Percentiles rank a stretch among this genome's conserved stretches.
Evolutionary conservation across 2,888 invertebrate genomes (phyloP).

Genomic region (Drosophila kuntzei): DNA sequence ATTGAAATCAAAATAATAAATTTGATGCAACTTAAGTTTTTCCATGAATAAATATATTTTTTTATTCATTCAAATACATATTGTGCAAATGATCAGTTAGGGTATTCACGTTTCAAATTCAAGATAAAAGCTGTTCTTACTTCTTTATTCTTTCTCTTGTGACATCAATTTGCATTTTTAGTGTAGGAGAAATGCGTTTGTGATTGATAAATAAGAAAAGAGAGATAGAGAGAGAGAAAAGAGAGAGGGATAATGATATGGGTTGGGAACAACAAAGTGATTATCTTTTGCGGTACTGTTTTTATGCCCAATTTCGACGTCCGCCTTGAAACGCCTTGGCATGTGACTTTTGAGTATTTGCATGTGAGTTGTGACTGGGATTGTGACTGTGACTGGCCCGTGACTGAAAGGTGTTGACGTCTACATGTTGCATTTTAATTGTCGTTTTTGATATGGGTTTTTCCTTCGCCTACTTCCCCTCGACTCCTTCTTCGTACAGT

Average conservation of each 20-base stretch:
- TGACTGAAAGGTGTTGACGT: constrained; percentile 75
- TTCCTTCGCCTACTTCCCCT: constrained; percentile 19
- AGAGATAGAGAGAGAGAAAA: constrained; percentile 8
- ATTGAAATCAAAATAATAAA: no score
- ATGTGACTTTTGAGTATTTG: constrained; percentile 49
- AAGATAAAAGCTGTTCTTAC: neutral
- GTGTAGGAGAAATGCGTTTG: constrained; percentile 70
- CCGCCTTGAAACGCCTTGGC: constrained; percentile 76
- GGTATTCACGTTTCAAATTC: neutral
- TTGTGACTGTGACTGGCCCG: constrained; percentile 42
- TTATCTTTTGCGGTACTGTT: constrained; percentile 74
- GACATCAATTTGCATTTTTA: constrained; percentile 72
- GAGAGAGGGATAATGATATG: constrained; percentile 9
- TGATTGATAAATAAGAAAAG: constrained; percentile 59
- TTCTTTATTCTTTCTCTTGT: constrained; percentile 19
- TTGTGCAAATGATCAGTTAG: neutral
- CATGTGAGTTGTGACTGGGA: constrained; percentile 12
- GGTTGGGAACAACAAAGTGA: constrained; percentile 51
- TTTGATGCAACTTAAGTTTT: no score
- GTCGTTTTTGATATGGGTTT: constrained; percentile 67
- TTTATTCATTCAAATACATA: neutral
- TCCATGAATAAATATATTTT: no score
- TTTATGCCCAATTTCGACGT: constrained; percentile 78
- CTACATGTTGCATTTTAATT: constrained; percentile 80
- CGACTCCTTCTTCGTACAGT: constrained; percentile 17